phyloP scores from a whole-genome alignment of 1,140 invertebrate species.

The Nasonia longicornis region DNA sequence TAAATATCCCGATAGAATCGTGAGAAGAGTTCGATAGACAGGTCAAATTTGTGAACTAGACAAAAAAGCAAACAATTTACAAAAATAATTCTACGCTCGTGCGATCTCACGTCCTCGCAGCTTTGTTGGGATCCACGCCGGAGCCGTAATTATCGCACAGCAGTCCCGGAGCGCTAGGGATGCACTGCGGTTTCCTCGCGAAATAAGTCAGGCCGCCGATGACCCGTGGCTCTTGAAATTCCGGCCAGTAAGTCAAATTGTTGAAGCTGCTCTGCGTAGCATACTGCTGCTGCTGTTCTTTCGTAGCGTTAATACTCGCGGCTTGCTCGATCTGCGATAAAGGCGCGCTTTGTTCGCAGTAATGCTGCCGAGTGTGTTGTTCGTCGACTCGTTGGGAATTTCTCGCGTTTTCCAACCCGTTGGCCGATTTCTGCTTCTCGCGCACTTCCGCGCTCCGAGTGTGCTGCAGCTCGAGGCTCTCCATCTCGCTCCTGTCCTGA shows the following conservation, averaged over 20 bases:
- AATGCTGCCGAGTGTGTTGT: conserved; percentile 51
- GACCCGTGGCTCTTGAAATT: conserved; percentile 23
- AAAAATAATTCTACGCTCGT: not conserved
- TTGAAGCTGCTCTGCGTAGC: not conserved
- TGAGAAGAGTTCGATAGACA: too few species aligned
- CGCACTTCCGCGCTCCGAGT: not conserved
- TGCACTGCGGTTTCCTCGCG: conserved; percentile 16
- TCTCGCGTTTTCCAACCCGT: conserved; percentile 57
- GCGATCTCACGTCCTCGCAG: not conserved
- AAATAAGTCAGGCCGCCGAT: conserved; percentile 40
- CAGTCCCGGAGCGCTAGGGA: not conserved
- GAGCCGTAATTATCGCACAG: not conserved
- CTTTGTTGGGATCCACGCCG: not conserved
- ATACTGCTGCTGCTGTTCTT: not conserved
- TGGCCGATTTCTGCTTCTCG: conserved; percentile 44
- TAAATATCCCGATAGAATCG: too few species aligned
- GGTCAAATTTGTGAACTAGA: too few species aligned
- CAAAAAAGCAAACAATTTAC: too few species aligned
- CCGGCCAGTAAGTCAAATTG: conserved; percentile 13
- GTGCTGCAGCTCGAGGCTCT: not conserved
- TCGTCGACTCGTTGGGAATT: not conserved
- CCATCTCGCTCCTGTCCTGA: conserved; percentile 48
- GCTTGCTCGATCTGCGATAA: not conserved
- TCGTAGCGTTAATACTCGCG: not conserved
- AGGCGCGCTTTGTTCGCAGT: not conserved